Evolutionary conservation across 2,797 vertebrate species (phyloP).

Genomic region (Garrulus glandarius): DNA sequence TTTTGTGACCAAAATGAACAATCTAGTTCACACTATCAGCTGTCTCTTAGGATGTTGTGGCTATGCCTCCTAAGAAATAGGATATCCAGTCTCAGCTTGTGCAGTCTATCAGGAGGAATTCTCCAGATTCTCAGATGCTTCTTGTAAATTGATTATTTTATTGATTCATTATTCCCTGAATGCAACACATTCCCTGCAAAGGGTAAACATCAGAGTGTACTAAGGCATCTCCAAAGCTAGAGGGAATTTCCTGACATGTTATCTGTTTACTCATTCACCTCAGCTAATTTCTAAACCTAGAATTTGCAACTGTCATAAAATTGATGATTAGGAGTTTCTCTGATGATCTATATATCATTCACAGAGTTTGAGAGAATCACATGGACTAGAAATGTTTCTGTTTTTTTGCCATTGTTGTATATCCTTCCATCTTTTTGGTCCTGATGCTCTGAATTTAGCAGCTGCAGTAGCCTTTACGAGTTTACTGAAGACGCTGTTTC

Average conservation of each 20-base stretch:
- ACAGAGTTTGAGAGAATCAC: neutral
- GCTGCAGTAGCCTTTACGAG: neutral
- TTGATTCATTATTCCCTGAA: neutral
- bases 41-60: neutral
- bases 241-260: neutral
- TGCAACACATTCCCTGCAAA: neutral
- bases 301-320: neutral
- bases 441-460: neutral
- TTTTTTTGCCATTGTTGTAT: neutral
- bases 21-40: neutral
- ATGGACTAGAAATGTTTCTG: neutral
- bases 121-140: neutral
- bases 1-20: neutral
- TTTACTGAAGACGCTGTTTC: neutral
- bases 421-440: neutral
- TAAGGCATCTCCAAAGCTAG: neutral
- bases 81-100: neutral
- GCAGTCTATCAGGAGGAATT: neutral
- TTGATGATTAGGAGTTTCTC: neutral
- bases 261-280: neutral
- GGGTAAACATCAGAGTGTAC: neutral
- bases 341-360: neutral
- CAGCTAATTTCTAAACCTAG: neutral
- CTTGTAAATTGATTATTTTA: conserved; percentile 23
- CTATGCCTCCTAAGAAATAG: neutral